A percentile compares a stretch with the other conserved stretches of the same genome.
phyloP scores from a whole-genome alignment of 2,888 invertebrate genomes.

The Cantharis flavilabris region DNA sequence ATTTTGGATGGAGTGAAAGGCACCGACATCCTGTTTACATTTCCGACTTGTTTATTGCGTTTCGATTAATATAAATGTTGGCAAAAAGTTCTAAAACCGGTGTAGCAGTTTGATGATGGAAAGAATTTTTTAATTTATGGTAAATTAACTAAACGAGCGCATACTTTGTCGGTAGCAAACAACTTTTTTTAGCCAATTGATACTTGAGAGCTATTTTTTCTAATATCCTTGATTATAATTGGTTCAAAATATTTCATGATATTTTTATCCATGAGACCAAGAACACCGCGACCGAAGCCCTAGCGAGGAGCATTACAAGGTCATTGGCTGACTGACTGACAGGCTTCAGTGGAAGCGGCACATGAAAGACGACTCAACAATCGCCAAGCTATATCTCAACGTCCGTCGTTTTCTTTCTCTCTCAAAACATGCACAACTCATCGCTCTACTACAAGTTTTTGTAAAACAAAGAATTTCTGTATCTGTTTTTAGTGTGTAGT shows the following conservation, averaged over 20 bases:
- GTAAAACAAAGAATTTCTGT: conserved; percentile 8
- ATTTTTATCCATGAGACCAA: conserved; percentile 11
- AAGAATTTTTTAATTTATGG: not conserved
- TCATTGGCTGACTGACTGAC: conserved; percentile 33
- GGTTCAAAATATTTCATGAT: conserved; percentile 1
- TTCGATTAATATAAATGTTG: not conserved
- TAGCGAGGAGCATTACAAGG: conserved; percentile 19
- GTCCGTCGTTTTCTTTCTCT: conserved; percentile 12
- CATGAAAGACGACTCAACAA: conserved; percentile 18
- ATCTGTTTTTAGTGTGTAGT: conserved; percentile 8
- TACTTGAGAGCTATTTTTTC: not conserved
- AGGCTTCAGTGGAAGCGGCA: conserved; percentile 22
- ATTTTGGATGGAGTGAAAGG: not conserved
- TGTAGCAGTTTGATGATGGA: not conserved
- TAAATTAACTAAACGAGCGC: not conserved
- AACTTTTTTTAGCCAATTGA: not conserved
- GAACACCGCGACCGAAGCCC: conserved; percentile 1
- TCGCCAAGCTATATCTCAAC: conserved; percentile 10
- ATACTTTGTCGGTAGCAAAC: not conserved
- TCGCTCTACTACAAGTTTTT: not conserved
- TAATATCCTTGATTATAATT: not conserved
- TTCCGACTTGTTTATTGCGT: not conserved
- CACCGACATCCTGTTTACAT: not conserved
- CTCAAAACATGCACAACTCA: conserved; percentile 5
- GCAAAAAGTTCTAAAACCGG: not conserved